Evolutionary conservation across 2,113 vertebrate genomes (phyloP), one percentile per base, ranked within the genome.

Genomic region (Calypte anna): DNA sequence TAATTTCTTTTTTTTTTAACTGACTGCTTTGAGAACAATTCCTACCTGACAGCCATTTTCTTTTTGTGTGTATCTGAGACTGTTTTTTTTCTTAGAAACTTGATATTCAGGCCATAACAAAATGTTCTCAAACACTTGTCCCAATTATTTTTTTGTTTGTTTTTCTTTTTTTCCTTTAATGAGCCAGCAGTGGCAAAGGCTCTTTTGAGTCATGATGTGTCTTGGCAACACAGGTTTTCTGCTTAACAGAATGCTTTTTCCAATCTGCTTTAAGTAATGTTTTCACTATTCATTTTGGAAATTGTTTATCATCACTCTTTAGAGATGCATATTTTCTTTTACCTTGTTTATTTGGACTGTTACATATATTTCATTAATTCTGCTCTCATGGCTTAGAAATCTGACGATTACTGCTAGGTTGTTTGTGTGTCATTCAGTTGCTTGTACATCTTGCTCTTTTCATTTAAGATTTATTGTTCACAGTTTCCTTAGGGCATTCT

Each of bases 191-290:
- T 54, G 36, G 59, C 64, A 81, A 81, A 57, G 46, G 57, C 43
- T 91, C 3, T 27, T 85, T 69, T 91, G 79, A 86, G 46, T 91
- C 79, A 67, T 70, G 31, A 24, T 30, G 31, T 9, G 3, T 70
- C 36, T 88, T 96, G 88, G 61, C 85, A 91, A 9, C 16, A 10
- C 14, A 77, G 14, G 10, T 53, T 63, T 72, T 91, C 14, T 90
- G 64, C 33, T 51, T 53, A 76, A 58, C 0, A 3, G n/a, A 31
- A 6, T 82, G 55, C 66, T 94, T 84, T 77, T 30, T 83, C 46
- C 0, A 0, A 12, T 53, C 25, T 48, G 21, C 46, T 94, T 6
- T 17, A 70, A 68, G 55, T 19, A 55, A 0, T 76, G n/a, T 79
- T 94, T 80, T 87, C 40, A 14, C 4, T 75, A 3, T 75, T 75